Base-by-base conservation (phyloP, 37 sponge, comb jelly and placozoan genomes). In the Bolinopsis microptera region DNA sequence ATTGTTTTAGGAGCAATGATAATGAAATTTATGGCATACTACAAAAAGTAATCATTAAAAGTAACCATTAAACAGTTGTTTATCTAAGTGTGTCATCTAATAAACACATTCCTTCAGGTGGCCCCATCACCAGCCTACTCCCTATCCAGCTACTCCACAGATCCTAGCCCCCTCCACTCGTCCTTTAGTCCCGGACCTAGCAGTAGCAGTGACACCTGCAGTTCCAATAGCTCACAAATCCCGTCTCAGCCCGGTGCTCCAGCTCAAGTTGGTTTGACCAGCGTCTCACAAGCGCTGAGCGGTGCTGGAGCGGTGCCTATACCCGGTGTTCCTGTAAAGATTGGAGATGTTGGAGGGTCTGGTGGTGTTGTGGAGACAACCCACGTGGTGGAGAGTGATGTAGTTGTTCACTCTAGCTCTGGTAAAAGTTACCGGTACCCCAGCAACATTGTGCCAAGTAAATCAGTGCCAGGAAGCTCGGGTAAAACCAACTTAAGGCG, bases 111-210 rank as follows among this genome's bases (percentile, higher is more conserved):
- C n/a, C 75, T n/a, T 28, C 75, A 72, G 31, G 27, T 72, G 18
- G 27, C 27, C 27, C 75, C 27, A 5, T 72, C 75, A 3, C 90
- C 90, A 9, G 90, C 90, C 23, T 86, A 86, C 61, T 86, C 90
- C 31, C n/a, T 38, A 0, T n/a, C 24, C 61, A 86, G 90, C 61
- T 36, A 28, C 48, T 23, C 22, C 0, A 41, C 90, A 25, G 90
- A 86, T 48, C 90, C 90, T 3, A 86, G 90, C 24, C 90, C 90
- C 18, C 26, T 2, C n/a, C 90, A 86, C 61, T 41, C 41, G 0
- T 16, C 61, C 61, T 86, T 86, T 34, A 86, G 90, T 39, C 41
- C 61, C 27, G 61, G 75, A 28, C 31, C 31, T 3, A 72, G 75
- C 25, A 72, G 75, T n/a, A 72, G 75, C 31, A 72, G 75, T 21